Conservation (phyloP, 2,113 vertebrate genomes). For the Tinamus guttatus region DNA sequence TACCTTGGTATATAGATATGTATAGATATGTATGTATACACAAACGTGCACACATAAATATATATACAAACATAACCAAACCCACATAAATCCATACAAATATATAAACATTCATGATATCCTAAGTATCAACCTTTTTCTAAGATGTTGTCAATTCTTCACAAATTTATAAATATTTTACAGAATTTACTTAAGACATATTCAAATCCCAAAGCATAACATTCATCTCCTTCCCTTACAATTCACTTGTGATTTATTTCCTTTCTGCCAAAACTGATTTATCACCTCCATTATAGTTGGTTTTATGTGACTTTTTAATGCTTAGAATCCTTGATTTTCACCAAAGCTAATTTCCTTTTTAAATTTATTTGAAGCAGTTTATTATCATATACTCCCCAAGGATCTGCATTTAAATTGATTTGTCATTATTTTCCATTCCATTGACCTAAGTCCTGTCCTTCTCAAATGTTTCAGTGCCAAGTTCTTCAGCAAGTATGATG, state of each 20-base stretch:
- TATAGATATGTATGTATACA: neutral
- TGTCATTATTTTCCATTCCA: constrained; percentile 26
- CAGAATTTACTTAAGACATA: constrained; percentile 32
- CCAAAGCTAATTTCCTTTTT: constrained; percentile 19
- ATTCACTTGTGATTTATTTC: constrained; percentile 36
- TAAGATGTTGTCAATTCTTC: constrained; percentile 3
- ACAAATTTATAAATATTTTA: constrained; percentile 36
- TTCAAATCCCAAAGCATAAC: neutral
- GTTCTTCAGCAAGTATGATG: neutral
- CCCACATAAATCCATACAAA: constrained; percentile 5
- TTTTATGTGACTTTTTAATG: constrained; percentile 36
- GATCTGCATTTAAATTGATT: constrained; percentile 39
- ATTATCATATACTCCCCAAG: neutral
- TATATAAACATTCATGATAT: neutral
- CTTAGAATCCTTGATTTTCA: constrained; percentile 7
- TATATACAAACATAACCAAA: neutral
- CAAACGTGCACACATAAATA: neutral
- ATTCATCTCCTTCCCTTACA: constrained; percentile 2
- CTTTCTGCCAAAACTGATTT: constrained; percentile 38
- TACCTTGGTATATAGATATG: neutral
- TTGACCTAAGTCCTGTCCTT: neutral
- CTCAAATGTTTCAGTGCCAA: neutral
- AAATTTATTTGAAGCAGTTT: constrained; percentile 27
- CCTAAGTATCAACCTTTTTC: neutral
- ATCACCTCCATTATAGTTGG: neutral